phyloP scores from a whole-genome alignment of 1,140 invertebrate species.

The Brachionus angularis region DNA sequence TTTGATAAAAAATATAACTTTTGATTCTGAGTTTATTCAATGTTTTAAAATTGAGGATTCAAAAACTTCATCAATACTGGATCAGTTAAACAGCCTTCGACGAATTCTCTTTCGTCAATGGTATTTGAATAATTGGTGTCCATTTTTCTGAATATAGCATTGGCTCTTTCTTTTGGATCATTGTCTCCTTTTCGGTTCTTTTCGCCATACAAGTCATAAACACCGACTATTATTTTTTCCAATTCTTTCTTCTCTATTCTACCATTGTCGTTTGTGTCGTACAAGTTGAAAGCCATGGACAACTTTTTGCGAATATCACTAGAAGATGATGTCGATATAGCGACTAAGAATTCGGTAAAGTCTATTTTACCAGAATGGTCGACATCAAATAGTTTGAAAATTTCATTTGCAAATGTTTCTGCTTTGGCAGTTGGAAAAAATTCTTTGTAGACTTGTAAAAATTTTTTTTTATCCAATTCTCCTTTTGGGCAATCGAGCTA shows the following conservation, averaged over 20 bases:
- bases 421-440: conserved; percentile 43
- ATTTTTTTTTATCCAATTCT: conserved; percentile 42
- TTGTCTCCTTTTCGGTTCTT: conserved; percentile 37
- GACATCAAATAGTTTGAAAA: conserved; percentile 35
- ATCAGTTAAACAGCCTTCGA: conserved; percentile 37
- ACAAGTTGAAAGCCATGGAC: conserved; percentile 30
- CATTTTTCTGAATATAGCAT: conserved; percentile 36
- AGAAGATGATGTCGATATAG: conserved; percentile 1
- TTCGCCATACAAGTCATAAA: conserved; percentile 42
- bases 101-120: conserved; percentile 22
- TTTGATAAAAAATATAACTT: too few relatives aligned
- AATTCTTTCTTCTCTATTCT: conserved; percentile 41
- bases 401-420: conserved; percentile 24
- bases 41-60: conserved; percentile 10
- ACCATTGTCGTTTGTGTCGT: conserved; percentile 39
- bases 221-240: conserved; percentile 29
- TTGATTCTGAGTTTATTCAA: too few relatives aligned
- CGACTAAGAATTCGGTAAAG: conserved; percentile 42
- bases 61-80: conserved; percentile 42
- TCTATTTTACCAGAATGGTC: conserved; percentile 43
- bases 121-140: conserved; percentile 38
- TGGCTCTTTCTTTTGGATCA: conserved; percentile 37
- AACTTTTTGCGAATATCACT: conserved; percentile 39
- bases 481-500: conserved; percentile 43
- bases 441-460: conserved; percentile 42